Percentiles rank a stretch among this genome's conserved stretches.
Conservation (phyloP, 1,140 invertebrate species). For the Ips typographus region DNA sequence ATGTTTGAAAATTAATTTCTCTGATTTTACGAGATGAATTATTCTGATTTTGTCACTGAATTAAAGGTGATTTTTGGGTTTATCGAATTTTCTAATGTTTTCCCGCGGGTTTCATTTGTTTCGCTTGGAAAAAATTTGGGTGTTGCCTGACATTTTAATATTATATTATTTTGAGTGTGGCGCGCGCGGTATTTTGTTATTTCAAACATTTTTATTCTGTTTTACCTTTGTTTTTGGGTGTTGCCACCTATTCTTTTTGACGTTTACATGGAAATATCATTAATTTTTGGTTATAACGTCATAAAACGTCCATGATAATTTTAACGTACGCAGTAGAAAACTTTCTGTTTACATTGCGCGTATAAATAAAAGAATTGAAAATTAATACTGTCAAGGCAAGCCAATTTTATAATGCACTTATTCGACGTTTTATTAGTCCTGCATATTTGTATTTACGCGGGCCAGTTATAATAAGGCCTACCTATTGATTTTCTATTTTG, state of each 20-base stretch:
- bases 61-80: conserved; percentile 40
- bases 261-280: too few relatives aligned
- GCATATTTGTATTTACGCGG: too few relatives aligned
- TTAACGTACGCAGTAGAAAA: too few relatives aligned
- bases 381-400: too few relatives aligned
- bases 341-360: too few relatives aligned
- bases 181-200: conserved; percentile 41
- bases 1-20: conserved; percentile 46
- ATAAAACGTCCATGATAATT: too few relatives aligned
- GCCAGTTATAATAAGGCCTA: background rate
- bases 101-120: conserved; percentile 11
- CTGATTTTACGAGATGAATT: conserved; percentile 17
- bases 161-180: conserved; percentile 49
- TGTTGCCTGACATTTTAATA: conserved; percentile 47
- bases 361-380: too few relatives aligned
- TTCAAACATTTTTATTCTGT: conserved; percentile 7
- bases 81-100: conserved; percentile 29
- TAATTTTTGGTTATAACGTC: too few relatives aligned
- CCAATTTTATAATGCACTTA: too few relatives aligned
- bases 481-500: conserved; percentile 37
- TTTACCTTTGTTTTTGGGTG: too few relatives aligned
- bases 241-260: too few relatives aligned
- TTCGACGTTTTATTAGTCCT: too few relatives aligned
- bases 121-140: conserved; percentile 45
- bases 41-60: conserved; percentile 30